These are phyloP conservation scores for Drosophila tropicalis DNA, from an alignment of 1,140 invertebrate genomes.

Conservation along the genomic window DNA sequence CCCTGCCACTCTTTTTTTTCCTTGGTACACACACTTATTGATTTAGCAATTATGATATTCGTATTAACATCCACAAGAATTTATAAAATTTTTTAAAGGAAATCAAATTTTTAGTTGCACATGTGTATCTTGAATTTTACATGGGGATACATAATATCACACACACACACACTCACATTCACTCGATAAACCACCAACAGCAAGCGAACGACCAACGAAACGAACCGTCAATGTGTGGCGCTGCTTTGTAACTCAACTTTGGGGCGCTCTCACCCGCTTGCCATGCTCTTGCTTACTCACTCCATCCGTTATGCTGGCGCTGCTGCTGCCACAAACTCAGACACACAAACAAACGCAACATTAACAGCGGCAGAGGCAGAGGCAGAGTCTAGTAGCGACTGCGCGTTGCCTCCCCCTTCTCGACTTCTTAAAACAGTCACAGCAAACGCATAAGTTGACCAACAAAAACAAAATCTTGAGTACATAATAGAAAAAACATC, in stretches of 20 bases:
- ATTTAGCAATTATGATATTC: slow-evolving; percentile 49
- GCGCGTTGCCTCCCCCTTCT: not conserved
- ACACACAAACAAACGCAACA: slow-evolving; percentile 26
- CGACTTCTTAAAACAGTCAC: slow-evolving; percentile 6
- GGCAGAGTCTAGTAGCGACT: slow-evolving; percentile 6
- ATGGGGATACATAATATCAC: not conserved
- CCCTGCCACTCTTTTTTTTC: slow-evolving; percentile 13
- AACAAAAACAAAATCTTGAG: slow-evolving; percentile 40
- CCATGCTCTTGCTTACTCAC: slow-evolving; percentile 34
- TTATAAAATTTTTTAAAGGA: not conserved
- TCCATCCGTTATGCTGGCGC: slow-evolving; percentile 51
- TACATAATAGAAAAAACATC: not conserved
- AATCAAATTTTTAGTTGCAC: not conserved
- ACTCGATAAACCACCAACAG: slow-evolving; percentile 46
- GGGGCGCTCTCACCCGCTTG: slow-evolving; percentile 50
- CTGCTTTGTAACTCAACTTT: slow-evolving; percentile 67
- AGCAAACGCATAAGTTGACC: slow-evolving; percentile 46
- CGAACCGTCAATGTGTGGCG: slow-evolving; percentile 71
- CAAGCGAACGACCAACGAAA: slow-evolving; percentile 33
- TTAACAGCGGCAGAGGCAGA: slow-evolving; percentile 30
- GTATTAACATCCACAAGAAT: not conserved
- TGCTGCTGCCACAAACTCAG: slow-evolving; percentile 14
- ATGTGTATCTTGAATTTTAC: slow-evolving; percentile 6
- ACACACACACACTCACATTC: slow-evolving; percentile 6
- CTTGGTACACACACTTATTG: slow-evolving; percentile 56